A percentile compares a stretch with the other conserved stretches of the same genome.
Conservation (phyloP, 2,797 vertebrate species). For the Enteromius trimaculatus region DNA sequence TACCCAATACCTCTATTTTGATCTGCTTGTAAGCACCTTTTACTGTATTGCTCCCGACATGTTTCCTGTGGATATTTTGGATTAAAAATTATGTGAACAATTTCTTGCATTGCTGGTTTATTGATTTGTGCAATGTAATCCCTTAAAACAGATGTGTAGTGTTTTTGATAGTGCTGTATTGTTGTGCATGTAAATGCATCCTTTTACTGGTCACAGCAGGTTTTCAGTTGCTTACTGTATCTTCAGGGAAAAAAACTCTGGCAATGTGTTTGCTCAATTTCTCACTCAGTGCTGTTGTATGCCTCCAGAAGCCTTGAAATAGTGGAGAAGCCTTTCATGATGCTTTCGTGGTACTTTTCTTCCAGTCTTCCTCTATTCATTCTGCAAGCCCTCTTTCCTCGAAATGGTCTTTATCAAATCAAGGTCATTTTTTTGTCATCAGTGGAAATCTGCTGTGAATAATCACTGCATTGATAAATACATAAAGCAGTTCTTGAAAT, state of each 20-base stretch:
- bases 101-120: not conserved
- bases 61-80: not conserved
- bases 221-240: not conserved
- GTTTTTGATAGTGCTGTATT: not conserved
- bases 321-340: not conserved
- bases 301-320: constrained; percentile 6
- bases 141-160: not conserved
- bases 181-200: not conserved
- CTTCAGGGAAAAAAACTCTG: not conserved
- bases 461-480: constrained; percentile 16
- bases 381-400: constrained; percentile 8
- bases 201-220: not conserved
- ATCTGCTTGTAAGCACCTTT: not conserved
- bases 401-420: constrained; percentile 13
- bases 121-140: not conserved
- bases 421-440: not conserved
- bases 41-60: not conserved
- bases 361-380: not conserved
- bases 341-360: not conserved
- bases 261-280: not conserved
- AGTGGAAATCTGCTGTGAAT: not conserved
- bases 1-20: not conserved
- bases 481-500: constrained; percentile 17
- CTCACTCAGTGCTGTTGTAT: not conserved
- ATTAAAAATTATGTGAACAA: not conserved